These are phyloP conservation scores for Cordylochernes scorpioides DNA, from an alignment of 2,888 invertebrate genomes.

Conservation along the genomic window DNA sequence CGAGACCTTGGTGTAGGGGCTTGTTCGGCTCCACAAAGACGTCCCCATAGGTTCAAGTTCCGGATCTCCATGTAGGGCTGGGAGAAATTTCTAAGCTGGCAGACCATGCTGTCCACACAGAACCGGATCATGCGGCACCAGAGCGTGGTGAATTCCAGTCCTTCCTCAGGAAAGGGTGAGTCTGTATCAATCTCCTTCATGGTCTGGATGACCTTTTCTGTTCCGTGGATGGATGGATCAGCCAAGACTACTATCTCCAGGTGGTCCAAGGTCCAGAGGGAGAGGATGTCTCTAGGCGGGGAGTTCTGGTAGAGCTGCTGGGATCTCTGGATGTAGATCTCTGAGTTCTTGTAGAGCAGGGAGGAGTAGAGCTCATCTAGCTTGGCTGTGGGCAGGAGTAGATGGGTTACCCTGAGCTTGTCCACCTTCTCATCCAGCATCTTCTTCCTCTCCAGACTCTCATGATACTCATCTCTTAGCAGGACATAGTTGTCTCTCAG, in stretches of 20 bases:
- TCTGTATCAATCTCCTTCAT: slow-evolving; percentile 62
- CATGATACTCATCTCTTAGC: slow-evolving; percentile 76
- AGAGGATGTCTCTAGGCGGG: slow-evolving; percentile 42
- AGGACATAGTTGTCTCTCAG: slow-evolving; percentile 82
- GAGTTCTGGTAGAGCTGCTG: slow-evolving; percentile 36
- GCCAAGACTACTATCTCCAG: slow-evolving; percentile 48
- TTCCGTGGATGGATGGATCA: slow-evolving; percentile 59
- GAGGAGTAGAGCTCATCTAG: slow-evolving; percentile 59
- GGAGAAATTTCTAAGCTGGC: slow-evolving; percentile 75
- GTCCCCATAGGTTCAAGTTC: slow-evolving; percentile 61
- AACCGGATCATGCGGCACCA: slow-evolving; percentile 73
- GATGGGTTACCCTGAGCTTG: slow-evolving; percentile 50
- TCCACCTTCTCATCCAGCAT: slow-evolving; percentile 63
- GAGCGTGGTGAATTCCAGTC: slow-evolving; percentile 58
- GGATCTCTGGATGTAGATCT: slow-evolving; percentile 78
- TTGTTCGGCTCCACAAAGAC: slow-evolving; percentile 67
- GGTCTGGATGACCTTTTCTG: slow-evolving; percentile 38
- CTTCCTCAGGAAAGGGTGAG: slow-evolving; percentile 27
- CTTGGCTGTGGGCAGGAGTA: slow-evolving; percentile 38
- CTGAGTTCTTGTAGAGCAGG: slow-evolving; percentile 63
- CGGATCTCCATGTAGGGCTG: slow-evolving; percentile 64
- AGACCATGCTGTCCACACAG: slow-evolving; percentile 55
- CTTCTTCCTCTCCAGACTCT: slow-evolving; percentile 60
- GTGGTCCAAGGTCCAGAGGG: slow-evolving; percentile 57
- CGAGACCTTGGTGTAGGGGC: slow-evolving; percentile 42